Evolutionary conservation across 64 coral and sea anemone species (phyloP), one percentile per base, ranked within the genome.

Genomic region (Cladopsammia gracilis): DNA sequence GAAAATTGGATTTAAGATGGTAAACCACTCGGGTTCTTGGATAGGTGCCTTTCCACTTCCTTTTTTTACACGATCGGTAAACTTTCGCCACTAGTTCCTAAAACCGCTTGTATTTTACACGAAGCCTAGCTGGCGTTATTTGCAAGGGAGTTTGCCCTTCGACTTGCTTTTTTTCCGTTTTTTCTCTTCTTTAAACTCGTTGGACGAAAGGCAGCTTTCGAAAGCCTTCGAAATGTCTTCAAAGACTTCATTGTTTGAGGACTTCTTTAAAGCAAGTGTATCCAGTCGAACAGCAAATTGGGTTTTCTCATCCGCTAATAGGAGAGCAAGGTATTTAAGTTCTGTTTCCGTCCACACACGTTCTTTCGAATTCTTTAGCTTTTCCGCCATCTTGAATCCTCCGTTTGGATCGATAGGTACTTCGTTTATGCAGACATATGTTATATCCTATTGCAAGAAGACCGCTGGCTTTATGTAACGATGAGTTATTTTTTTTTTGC

Each of bases 241-340:
- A 9, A 79, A 79, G 34, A 90, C 75, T 79, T 64, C 0, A 8
- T 90, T 77, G 23, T 79, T 90, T n/a, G 75, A 7, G 68, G 88
- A 68, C 62, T 90, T 90, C 50, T 90, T 90, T 64, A 90, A 90
- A 25, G 88, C 88, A 23, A 90, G 88, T 46, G 26, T 90, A 8
- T 89, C 56, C 26, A 82, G 53, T 60, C 20, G 46, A 25, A 44
- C 70, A 10, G 70, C 70, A 13, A 10, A 88, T 54, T 88, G 18
- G 12, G 6, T 88, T 88, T 58, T 88, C 45, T 75, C 67, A 4
- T 75, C 86, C 20, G 70, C 70, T 59, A 88, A 48, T 4, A 88
- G 71, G 11, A 88, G 70, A 4, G 67, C 86, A 59, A 88, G 65
- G 86, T 58, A 75, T 76, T 66, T 88, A 0, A 34, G 34, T 34